A percentile compares a stretch with the other conserved stretches of the same genome.
Conservation (phyloP, 2,113 vertebrate species). For the Hoplias malabaricus region DNA sequence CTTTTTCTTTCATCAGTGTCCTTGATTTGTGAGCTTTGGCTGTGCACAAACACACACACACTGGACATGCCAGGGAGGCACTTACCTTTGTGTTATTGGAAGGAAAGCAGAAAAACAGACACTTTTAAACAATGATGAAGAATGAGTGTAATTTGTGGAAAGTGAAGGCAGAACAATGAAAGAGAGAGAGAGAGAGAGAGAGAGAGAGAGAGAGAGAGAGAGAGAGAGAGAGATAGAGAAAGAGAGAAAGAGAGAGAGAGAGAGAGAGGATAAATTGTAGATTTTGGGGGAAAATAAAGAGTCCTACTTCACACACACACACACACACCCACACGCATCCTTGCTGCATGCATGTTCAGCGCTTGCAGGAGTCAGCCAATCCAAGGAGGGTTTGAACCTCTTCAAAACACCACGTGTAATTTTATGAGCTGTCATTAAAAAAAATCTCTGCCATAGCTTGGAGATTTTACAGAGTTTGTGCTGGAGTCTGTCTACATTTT, state of each 20-base stretch:
- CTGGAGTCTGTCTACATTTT: too few relatives aligned
- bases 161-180: constrained; percentile 58
- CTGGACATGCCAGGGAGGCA: constrained; percentile 29
- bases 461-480: too few relatives aligned
- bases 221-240: constrained; percentile 29
- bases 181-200: background rate
- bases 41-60: constrained; percentile 30
- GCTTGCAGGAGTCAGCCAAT: too few relatives aligned
- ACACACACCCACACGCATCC: background rate
- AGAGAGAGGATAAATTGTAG: too few relatives aligned
- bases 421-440: too few relatives aligned
- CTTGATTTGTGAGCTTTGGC: constrained; percentile 60
- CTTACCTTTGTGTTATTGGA: constrained; percentile 53
- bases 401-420: too few relatives aligned
- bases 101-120: constrained; percentile 44
- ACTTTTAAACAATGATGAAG: constrained; percentile 73
- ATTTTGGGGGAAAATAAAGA: too few relatives aligned
- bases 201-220: background rate
- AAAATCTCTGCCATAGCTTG: too few relatives aligned
- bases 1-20: constrained; percentile 65
- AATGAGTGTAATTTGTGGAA: constrained; percentile 73
- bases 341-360: too few relatives aligned
- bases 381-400: too few relatives aligned
- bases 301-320: background rate
- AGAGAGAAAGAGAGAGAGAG: too few relatives aligned